Percentiles rank a stretch among this genome's conserved stretches.
Evolutionary conservation across 2,113 vertebrate species (phyloP).

Genomic region (Scophthalmus maximus): DNA sequence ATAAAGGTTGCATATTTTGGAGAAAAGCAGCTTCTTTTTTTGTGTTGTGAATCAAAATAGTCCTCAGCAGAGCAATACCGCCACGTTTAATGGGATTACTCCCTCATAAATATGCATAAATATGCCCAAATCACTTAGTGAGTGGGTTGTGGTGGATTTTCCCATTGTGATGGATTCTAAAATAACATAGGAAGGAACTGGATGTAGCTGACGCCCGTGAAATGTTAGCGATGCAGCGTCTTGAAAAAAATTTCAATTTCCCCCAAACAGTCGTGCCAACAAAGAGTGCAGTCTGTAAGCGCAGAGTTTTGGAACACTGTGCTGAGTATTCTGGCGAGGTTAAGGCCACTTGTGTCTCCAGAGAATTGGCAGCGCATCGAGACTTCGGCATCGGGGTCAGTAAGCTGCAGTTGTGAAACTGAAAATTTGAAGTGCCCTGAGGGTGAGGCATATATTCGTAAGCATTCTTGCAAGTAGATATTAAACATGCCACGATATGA

Average conservation of each 20-base stretch:
- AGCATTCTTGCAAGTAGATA: no score
- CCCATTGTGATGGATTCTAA: constrained; percentile 27
- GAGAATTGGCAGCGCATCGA: constrained; percentile 26
- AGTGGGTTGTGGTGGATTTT: constrained; percentile 41
- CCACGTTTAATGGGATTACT: constrained; percentile 57
- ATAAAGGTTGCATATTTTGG: constrained; percentile 31
- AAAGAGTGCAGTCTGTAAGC: not conserved
- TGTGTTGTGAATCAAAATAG: constrained; percentile 33
- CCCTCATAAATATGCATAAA: constrained; percentile 56
- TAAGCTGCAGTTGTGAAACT: constrained; percentile 25
- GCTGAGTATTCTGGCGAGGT: constrained; percentile 27
- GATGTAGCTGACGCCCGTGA: constrained; percentile 17
- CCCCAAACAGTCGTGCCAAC: not conserved
- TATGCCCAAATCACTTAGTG: constrained; percentile 39
- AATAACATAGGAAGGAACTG: constrained; percentile 37
- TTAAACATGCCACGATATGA: not conserved
- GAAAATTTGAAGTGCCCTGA: not conserved
- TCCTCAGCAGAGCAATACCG: constrained; percentile 7
- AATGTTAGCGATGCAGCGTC: constrained; percentile 11
- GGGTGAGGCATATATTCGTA: not conserved
- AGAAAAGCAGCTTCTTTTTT: constrained; percentile 52
- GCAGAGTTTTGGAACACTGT: constrained; percentile 6
- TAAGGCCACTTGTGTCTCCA: constrained; percentile 41
- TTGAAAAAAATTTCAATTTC: constrained; percentile 31
- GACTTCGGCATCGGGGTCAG: constrained; percentile 63